Evolutionary conservation across 2,797 vertebrate genomes (phyloP), one percentile per base, ranked within the genome.

Genomic region (Argentina silus): DNA sequence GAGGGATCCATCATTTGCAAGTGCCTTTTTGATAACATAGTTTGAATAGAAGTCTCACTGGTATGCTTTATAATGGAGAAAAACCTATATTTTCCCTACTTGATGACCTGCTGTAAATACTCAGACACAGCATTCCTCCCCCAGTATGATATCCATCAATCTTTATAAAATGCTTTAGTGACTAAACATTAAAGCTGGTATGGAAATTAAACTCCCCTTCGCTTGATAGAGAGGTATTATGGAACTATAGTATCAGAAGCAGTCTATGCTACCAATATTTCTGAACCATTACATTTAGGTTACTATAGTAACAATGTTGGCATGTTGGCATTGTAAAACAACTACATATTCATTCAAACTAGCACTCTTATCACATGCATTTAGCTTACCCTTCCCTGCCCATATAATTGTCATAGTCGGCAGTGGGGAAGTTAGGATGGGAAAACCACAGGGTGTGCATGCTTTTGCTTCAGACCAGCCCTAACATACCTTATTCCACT

Each of bases 1-100:
- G 66, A 42, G 55, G 67, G 76, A 82, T 77, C 78, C 50, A 78
- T 85, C 81, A 78, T 69, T 76, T 67, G 27, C 50, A 78, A 83
- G 72, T 64, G 8, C 80, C 72, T 69, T 23, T 60, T 70, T 11
- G 8, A 57, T 57, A 1, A 0, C 11, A 12, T 51, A 11, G 50
- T 51, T 51, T 11, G 11, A 51, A 51, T 57, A 19, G 15, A n/a
- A 17, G 2, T 21, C 55, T 57, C 15, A 19, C 17, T 57, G 15
- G 17, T 6, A 17, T 61, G 27, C 12, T 62, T 42, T 42, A 36
- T 62, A 7, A 15, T 36, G 60, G 14, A 36, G 59, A 57, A 57
- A 57, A 19, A 11, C 19, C 19, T 57, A 23, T 57, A 19, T 21
- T 21, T 23, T 17, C 19, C 19, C 56, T 57, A 17, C 7, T 17